Evolutionary conservation across 1,140 invertebrate species (phyloP).

Genomic region (Drosophila mayri): DNA sequence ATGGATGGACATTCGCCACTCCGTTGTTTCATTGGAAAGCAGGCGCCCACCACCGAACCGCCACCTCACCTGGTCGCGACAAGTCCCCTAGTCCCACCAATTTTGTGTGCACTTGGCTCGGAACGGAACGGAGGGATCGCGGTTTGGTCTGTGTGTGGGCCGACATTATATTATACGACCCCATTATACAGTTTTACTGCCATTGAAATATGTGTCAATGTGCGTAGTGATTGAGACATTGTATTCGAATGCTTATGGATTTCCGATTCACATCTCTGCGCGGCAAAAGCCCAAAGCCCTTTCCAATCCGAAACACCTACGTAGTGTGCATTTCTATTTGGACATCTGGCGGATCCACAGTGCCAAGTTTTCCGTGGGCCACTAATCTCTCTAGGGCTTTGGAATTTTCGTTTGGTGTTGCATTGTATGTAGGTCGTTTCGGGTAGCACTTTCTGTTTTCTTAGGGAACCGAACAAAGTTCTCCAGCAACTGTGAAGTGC

Average conservation of each 20-base stretch:
- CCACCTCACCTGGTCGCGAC: conserved; percentile 4
- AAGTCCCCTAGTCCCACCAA: conserved; percentile 42
- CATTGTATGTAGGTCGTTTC: conserved; percentile 40
- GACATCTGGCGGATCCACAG: conserved; percentile 40
- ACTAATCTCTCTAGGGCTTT: conserved; percentile 47
- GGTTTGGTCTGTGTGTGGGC: conserved; percentile 51
- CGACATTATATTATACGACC: conserved; percentile 40
- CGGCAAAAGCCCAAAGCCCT: conserved; percentile 44
- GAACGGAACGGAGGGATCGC: neutral
- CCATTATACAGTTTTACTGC: conserved; percentile 73
- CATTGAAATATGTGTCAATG: conserved; percentile 72
- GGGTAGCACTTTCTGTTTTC: conserved; percentile 61
- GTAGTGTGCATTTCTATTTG: conserved; percentile 24
- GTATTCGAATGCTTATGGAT: conserved; percentile 67
- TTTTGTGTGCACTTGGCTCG: conserved; percentile 45
- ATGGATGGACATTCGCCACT: conserved; percentile 33
- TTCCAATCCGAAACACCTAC: conserved; percentile 64
- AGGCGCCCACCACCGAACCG: conserved; percentile 46
- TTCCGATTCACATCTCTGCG: conserved; percentile 49
- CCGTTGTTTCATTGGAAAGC: conserved; percentile 63
- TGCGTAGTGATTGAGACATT: conserved; percentile 71
- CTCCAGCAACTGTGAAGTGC: conserved; percentile 28
- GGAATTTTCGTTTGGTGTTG: conserved; percentile 22
- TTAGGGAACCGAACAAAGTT: conserved; percentile 23
- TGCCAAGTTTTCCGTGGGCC: conserved; percentile 41